A percentile compares a stretch with the other conserved stretches of the same genome.
Conservation (phyloP, 2,113 vertebrate genomes). For the Colossoma macropomum region DNA sequence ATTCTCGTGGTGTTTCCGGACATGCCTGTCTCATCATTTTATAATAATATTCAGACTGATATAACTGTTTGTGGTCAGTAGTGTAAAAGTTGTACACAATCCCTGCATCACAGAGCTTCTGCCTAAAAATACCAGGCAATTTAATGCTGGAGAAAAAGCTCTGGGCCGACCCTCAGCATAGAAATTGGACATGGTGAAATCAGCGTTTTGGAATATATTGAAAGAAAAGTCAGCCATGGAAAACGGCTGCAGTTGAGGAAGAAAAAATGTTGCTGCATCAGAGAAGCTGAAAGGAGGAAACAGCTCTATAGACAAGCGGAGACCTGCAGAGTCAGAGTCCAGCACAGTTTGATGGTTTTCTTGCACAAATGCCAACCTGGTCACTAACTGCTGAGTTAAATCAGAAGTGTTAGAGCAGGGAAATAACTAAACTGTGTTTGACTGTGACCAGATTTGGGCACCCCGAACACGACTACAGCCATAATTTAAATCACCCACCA, state of each 20-base stretch:
- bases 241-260: background rate
- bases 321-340: background rate
- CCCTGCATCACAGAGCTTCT: background rate
- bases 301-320: background rate
- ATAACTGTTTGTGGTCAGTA: background rate
- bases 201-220: background rate
- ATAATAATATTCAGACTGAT: background rate
- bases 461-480: no score
- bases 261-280: background rate
- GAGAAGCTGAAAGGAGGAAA: background rate
- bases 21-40: background rate
- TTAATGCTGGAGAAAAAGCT: background rate
- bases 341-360: background rate
- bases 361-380: background rate
- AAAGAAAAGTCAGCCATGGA: background rate
- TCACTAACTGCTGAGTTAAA: background rate
- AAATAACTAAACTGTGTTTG: background rate
- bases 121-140: background rate
- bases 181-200: background rate
- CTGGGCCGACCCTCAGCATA: background rate
- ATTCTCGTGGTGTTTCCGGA: no score
- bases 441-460: background rate
- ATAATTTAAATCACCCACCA: no score
- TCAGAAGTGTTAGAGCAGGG: background rate
- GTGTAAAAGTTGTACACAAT: background rate